Percentiles rank a stretch among this genome's conserved stretches.
Conservation (phyloP, 2,113 vertebrate genomes). For the Oryzias melastigma region DNA sequence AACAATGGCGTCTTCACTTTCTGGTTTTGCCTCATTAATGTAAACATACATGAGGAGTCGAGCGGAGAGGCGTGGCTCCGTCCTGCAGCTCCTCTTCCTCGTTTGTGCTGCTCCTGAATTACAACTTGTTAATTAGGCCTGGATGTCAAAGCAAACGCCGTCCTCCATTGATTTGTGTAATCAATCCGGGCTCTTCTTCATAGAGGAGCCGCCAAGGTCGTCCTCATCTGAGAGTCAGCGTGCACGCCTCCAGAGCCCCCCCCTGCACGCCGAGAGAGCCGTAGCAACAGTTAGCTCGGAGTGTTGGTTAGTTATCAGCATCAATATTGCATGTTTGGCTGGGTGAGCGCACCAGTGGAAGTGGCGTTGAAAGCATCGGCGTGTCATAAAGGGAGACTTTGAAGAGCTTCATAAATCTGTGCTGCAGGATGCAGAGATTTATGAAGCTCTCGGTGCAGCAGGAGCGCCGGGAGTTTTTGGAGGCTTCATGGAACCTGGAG, state of each 20-base stretch:
- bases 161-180: conserved; percentile 61
- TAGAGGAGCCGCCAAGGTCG: conserved; percentile 12
- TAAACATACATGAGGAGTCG: conserved; percentile 2
- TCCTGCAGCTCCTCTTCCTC: conserved; percentile 43
- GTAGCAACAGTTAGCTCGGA: conserved; percentile 36
- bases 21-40: too few relatives aligned
- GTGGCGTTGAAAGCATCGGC: not conserved
- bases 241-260: conserved; percentile 7
- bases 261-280: not conserved
- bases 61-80: conserved; percentile 55
- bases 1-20: too few relatives aligned
- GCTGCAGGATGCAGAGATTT: not conserved
- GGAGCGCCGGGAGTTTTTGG: not conserved
- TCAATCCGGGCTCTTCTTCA: conserved; percentile 32
- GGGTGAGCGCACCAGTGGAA: not conserved
- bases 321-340: not conserved
- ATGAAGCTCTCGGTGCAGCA: not conserved
- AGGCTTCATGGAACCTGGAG: conserved; percentile 2
- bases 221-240: conserved; percentile 5
- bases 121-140: conserved; percentile 59
- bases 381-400: not conserved
- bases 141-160: conserved; percentile 56
- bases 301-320: conserved; percentile 7
- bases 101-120: conserved; percentile 44
- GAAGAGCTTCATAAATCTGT: conserved; percentile 7